Conservation (phyloP, 2,888 invertebrate genomes). For the Microplitis manilae region DNA sequence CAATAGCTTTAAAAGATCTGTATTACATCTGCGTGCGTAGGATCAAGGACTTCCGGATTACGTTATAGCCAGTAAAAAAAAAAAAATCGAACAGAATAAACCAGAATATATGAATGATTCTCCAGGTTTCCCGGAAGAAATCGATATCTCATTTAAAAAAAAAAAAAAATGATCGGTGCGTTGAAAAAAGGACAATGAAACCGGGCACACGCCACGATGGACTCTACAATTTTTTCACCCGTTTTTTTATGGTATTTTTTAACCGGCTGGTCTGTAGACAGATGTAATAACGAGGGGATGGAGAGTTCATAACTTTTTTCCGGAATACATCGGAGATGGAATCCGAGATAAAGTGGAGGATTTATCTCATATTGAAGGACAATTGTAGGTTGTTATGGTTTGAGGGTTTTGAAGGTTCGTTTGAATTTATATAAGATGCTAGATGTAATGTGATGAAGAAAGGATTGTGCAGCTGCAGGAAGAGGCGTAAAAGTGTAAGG, state of each 20-base stretch:
- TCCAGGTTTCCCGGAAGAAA: constrained; percentile 55
- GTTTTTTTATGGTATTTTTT: constrained; percentile 8
- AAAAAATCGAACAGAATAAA: constrained; percentile 28
- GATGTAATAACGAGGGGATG: constrained; percentile 31
- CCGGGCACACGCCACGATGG: constrained; percentile 24
- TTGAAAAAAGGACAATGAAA: constrained; percentile 12
- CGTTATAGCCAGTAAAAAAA: neutral
- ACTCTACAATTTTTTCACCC: constrained; percentile 5
- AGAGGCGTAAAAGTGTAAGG: constrained; percentile 23
- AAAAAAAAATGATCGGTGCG: constrained; percentile 21
- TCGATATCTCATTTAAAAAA: constrained; percentile 43
- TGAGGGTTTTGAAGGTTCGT: neutral
- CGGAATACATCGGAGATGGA: constrained; percentile 35
- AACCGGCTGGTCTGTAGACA: constrained; percentile 7
- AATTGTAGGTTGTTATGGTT: neutral
- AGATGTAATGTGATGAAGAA: constrained; percentile 31
- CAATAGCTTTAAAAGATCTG: constrained; percentile 19
- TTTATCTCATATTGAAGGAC: neutral
- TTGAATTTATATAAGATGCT: neutral
- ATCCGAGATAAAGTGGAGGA: constrained; percentile 20
- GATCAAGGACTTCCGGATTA: constrained; percentile 57
- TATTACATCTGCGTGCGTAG: constrained; percentile 39
- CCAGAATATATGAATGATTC: constrained; percentile 33
- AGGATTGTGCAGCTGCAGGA: constrained; percentile 43
- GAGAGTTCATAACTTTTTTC: constrained; percentile 19